Evolutionary conservation across 2,113 vertebrate species (phyloP).

Genomic region (Esox niger): DNA sequence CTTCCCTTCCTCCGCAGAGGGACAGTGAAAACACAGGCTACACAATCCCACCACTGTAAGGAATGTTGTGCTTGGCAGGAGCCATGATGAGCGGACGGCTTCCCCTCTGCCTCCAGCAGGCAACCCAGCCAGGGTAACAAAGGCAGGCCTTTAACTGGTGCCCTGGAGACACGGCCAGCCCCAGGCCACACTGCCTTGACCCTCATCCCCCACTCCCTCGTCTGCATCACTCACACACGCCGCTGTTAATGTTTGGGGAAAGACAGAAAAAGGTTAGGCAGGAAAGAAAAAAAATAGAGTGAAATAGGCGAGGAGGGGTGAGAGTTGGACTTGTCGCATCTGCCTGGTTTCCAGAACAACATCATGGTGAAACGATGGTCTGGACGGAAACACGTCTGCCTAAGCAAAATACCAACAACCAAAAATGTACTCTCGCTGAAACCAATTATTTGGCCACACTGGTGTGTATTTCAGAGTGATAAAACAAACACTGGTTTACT

Average conservation of each 20-base stretch:
- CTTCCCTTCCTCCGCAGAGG: slow-evolving; percentile 44
- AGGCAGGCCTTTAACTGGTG: too few species aligned
- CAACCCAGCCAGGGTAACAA: neutral
- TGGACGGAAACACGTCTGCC: slow-evolving; percentile 42
- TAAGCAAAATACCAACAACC: slow-evolving; percentile 27
- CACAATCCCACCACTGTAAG: slow-evolving; percentile 60
- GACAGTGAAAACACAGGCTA: slow-evolving; percentile 51
- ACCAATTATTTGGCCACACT: slow-evolving; percentile 11
- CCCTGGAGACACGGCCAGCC: too few species aligned
- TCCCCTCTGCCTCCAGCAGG: neutral
- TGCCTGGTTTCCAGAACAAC: slow-evolving; percentile 48
- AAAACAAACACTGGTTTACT: slow-evolving; percentile 5
- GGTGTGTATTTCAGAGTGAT: slow-evolving; percentile 12
- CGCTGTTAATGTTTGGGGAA: slow-evolving; percentile 48
- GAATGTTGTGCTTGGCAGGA: slow-evolving; percentile 68
- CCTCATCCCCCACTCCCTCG: too few species aligned
- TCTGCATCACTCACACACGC: slow-evolving; percentile 26
- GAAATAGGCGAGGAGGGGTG: neutral
- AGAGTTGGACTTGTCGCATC: slow-evolving; percentile 26
- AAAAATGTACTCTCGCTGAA: slow-evolving; percentile 32
- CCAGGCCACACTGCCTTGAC: neutral
- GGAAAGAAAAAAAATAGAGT: slow-evolving; percentile 22
- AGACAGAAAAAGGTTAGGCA: slow-evolving; percentile 24
- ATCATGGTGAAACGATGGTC: slow-evolving; percentile 29
- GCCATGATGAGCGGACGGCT: slow-evolving; percentile 49